A percentile compares a stretch with the other conserved stretches of the same genome.
phyloP scores from a whole-genome alignment of 2,113 vertebrate species.

The Romanogobio albipinnatus region DNA sequence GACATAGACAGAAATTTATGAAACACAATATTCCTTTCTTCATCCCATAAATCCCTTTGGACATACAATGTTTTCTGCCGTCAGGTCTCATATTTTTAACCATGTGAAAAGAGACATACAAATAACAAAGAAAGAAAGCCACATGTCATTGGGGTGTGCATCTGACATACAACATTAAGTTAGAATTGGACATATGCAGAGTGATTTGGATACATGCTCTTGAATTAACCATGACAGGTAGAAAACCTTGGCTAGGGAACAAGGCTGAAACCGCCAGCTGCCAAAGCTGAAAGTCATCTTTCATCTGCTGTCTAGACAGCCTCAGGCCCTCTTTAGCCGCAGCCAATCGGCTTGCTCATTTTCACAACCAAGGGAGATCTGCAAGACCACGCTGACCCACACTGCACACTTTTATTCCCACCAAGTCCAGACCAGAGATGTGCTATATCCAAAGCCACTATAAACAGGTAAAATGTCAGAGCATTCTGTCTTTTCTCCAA shows the following conservation, averaged over 20 bases:
- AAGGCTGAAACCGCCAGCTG: constrained; percentile 55
- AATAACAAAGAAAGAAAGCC: not conserved
- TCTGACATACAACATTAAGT: constrained; percentile 1
- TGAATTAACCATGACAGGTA: constrained; percentile 32
- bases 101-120: not conserved
- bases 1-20: not conserved
- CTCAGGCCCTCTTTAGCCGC: constrained; percentile 53
- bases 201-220: constrained; percentile 25
- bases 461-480: constrained; percentile 20
- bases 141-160: not conserved
- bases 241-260: constrained; percentile 38
- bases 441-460: not conserved
- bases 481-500: not conserved
- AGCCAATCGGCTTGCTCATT: constrained; percentile 39
- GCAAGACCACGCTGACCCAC: constrained; percentile 29
- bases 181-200: not conserved
- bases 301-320: constrained; percentile 71
- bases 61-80: not conserved
- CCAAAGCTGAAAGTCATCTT: constrained; percentile 57
- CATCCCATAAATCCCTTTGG: not conserved
- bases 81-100: not conserved
- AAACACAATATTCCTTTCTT: constrained; percentile 7
- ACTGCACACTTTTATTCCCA: not conserved
- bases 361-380: constrained; percentile 21
- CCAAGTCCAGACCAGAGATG: constrained; percentile 6